These are phyloP conservation scores for Tachysurus vachellii DNA, from an alignment of 2,113 vertebrate species.

Conservation along the genomic window DNA sequence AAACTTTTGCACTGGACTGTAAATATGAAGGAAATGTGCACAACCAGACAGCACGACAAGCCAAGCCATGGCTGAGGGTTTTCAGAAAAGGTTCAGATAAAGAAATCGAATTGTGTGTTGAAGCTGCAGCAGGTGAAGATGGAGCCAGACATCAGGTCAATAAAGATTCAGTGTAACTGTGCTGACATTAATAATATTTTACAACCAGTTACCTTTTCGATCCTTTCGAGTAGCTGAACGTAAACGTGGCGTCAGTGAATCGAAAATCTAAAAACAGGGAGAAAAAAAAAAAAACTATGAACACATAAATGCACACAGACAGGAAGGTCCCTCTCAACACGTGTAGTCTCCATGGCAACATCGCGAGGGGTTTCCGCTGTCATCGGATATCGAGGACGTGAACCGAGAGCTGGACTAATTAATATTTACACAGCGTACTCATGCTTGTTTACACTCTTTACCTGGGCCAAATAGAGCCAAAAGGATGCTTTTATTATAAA, in stretches of 20 bases:
- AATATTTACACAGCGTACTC: slow-evolving; percentile 48
- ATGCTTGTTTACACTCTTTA: slow-evolving; percentile 2
- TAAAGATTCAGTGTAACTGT: neutral
- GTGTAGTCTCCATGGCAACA: slow-evolving; percentile 83
- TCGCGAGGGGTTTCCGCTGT: slow-evolving; percentile 71
- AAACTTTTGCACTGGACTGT: neutral
- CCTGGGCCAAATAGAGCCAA: neutral
- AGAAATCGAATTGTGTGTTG: neutral
- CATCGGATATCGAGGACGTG: slow-evolving; percentile 39
- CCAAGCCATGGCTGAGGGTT: neutral
- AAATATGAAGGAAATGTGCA: neutral
- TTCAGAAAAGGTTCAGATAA: neutral
- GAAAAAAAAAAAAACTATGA: too few relatives aligned
- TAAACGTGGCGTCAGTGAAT: slow-evolving; percentile 87
- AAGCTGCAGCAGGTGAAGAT: neutral
- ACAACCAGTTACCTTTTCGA: slow-evolving; percentile 78
- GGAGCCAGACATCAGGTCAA: neutral
- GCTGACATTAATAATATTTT: too few relatives aligned
- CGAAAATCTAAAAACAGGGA: slow-evolving; percentile 78
- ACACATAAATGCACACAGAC: neutral
- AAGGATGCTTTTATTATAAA: neutral
- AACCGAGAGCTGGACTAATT: slow-evolving; percentile 42
- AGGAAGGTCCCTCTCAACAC: slow-evolving; percentile 76
- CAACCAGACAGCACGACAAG: neutral
- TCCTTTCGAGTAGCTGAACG: slow-evolving; percentile 85